phyloP scores from a whole-genome alignment of 23 tunicate genomes.

The Corella eumyota region DNA sequence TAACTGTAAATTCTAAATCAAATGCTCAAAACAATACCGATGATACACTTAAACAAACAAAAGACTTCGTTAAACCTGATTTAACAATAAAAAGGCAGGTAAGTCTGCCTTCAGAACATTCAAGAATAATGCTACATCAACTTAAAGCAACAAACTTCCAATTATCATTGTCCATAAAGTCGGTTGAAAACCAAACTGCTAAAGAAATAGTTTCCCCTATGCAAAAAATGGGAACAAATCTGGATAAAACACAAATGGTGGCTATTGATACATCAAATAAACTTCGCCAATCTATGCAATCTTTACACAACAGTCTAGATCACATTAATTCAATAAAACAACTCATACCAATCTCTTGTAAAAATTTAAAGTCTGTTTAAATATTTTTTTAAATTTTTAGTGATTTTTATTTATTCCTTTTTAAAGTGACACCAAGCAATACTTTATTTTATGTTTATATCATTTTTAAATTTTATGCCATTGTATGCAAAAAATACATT shows the following conservation, averaged over 20 bases:
- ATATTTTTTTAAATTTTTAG: too few relatives aligned
- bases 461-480: too few relatives aligned
- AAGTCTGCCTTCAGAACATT: neutral
- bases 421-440: too few relatives aligned
- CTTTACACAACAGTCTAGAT: constrained; percentile 1
- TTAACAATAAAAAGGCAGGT: neutral
- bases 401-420: too few relatives aligned
- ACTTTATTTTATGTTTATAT: too few relatives aligned
- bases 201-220: constrained; percentile 26
- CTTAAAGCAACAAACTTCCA: constrained; percentile 27
- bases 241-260: constrained; percentile 32
- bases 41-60: too few relatives aligned
- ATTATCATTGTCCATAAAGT: constrained; percentile 8
- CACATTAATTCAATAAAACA: constrained; percentile 6
- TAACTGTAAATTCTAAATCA: too few relatives aligned
- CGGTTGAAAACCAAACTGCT: constrained; percentile 4
- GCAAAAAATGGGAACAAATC: constrained; percentile 18
- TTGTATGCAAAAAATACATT: too few relatives aligned
- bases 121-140: constrained; percentile 9
- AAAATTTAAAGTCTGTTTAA: too few relatives aligned
- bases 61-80: too few relatives aligned
- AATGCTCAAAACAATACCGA: too few relatives aligned
- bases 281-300: constrained; percentile 11
- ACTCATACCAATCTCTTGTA: neutral
- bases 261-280: constrained; percentile 32